Percentiles rank a stretch among this genome's conserved stretches.
These are phyloP conservation scores for Arion vulgaris DNA, from an alignment of 1,140 invertebrate genomes.

Conservation along the genomic window DNA sequence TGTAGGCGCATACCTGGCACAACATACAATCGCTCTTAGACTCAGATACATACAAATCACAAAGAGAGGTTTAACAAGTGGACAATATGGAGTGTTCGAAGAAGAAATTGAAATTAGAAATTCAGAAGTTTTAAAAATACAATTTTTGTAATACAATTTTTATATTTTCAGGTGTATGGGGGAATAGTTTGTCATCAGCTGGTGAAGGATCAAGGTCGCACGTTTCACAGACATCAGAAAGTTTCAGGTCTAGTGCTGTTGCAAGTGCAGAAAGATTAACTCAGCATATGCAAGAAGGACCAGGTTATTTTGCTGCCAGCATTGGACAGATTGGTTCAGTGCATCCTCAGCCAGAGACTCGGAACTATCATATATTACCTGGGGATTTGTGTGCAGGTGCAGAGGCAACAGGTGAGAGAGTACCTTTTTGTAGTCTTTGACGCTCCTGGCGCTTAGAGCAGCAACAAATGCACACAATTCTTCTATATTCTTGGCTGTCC, in stretches of 20 bases:
- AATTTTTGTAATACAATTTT: no score
- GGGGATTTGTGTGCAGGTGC: neutral
- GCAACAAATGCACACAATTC: no score
- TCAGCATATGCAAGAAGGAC: neutral
- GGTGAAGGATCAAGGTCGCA: constrained; percentile 12
- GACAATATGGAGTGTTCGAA: no score
- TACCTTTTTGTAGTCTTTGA: no score
- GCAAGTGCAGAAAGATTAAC: constrained; percentile 20
- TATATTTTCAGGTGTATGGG: constrained; percentile 28
- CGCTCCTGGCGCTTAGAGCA: no score
- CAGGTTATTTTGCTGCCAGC: constrained; percentile 12
- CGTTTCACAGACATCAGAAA: neutral
- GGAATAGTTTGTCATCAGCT: constrained; percentile 19
- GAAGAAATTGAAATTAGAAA: no score
- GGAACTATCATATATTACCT: neutral
- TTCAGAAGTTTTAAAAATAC: no score
- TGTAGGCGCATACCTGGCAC: no score
- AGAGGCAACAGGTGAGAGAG: neutral
- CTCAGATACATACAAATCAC: no score
- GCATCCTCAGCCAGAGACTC: neutral
- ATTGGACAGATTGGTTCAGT: neutral
- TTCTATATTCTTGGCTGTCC: no score
- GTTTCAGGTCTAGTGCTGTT: neutral
- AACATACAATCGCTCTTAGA: no score
- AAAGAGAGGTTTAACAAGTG: no score